Evolutionary conservation across 2,797 vertebrate species (phyloP).

Genomic region (Sitta carolinensis): DNA sequence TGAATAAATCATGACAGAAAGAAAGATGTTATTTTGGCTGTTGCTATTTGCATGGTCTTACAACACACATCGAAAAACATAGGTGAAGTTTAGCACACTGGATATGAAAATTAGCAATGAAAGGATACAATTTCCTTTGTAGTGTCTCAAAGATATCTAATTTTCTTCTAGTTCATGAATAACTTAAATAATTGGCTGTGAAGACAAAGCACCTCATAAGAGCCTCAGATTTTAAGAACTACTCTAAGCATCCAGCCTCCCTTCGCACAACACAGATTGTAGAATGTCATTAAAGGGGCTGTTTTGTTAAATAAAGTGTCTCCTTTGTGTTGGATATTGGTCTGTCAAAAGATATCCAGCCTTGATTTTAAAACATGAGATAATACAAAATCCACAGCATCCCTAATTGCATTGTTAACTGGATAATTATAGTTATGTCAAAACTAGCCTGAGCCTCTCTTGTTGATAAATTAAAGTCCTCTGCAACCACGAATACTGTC

Average conservation of each 20-base stretch:
- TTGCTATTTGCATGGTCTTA: neutral
- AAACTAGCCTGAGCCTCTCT: neutral
- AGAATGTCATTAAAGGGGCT: neutral
- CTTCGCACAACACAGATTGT: neutral
- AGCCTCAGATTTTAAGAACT: neutral
- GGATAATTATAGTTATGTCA: neutral
- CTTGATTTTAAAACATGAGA: neutral
- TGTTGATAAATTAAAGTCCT: neutral
- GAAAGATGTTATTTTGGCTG: neutral
- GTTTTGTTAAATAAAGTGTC: neutral
- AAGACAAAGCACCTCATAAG: neutral
- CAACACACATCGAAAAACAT: neutral
- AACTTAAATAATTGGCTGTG: slow-evolving; percentile 3
- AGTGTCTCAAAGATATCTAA: neutral
- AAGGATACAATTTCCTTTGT: neutral
- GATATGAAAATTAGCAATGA: neutral
- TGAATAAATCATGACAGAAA: neutral
- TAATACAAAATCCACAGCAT: neutral
- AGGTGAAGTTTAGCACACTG: neutral
- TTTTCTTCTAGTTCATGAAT: neutral
- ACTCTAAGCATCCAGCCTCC: neutral
- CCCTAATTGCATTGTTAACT: neutral
- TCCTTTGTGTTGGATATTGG: neutral
- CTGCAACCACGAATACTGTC: neutral
- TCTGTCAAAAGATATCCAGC: neutral